A percentile compares a stretch with the other conserved stretches of the same genome.
phyloP scores from a whole-genome alignment of 37 sponge, comb jelly and placozoan species.

The Geodia barretti region DNA sequence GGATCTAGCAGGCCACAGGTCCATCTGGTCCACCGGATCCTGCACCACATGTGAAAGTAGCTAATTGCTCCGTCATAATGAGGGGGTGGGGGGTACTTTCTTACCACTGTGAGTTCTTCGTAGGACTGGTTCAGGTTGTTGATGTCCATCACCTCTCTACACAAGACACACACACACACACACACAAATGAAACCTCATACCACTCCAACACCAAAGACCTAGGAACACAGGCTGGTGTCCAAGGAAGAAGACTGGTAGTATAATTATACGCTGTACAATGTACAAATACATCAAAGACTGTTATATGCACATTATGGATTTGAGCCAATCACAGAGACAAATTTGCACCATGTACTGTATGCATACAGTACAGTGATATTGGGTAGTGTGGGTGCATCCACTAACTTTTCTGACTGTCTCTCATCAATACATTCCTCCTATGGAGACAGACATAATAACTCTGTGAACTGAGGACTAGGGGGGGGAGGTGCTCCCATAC shows the following conservation, averaged over 20 bases:
- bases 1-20: not conserved
- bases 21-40: conserved; percentile 6
- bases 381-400: too few species aligned
- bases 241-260: too few species aligned
- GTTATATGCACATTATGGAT: not conserved
- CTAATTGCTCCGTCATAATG: not conserved
- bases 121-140: conserved; percentile 37
- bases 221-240: too few species aligned
- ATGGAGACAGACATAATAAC: conserved; percentile 3
- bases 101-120: conserved; percentile 42
- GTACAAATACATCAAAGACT: not conserved
- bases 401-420: conserved; percentile 34
- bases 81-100: not conserved
- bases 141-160: not conserved
- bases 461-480: too few species aligned
- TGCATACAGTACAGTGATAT: too few species aligned
- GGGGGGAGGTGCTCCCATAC: too few species aligned
- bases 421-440: conserved; percentile 45
- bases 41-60: not conserved
- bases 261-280: too few species aligned
- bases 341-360: not conserved
- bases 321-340: not conserved
- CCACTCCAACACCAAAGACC: too few species aligned
- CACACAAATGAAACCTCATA: not conserved
- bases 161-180: not conserved